These are phyloP conservation scores for Spialia ferax DNA, from an alignment of 2,888 invertebrate species.

Conservation along the genomic window DNA sequence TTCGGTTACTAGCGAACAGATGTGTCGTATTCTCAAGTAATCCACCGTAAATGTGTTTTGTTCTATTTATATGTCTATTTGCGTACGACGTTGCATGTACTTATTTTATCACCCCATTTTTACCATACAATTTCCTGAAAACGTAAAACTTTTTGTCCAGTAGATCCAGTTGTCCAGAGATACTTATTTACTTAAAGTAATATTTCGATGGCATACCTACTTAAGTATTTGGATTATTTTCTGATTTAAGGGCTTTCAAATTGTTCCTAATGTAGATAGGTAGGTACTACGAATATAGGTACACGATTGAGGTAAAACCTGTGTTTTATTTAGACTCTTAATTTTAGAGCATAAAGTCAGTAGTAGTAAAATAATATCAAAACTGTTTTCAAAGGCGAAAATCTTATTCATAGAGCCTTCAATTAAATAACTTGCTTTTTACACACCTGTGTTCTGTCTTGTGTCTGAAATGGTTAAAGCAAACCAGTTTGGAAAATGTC, in stretches of 20 bases:
- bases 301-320: too few species aligned
- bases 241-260: too few species aligned
- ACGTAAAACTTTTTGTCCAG: too few species aligned
- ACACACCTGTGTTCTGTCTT: conserved; percentile 55
- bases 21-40: conserved; percentile 66
- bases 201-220: too few species aligned
- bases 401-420: conserved; percentile 49
- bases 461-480: conserved; percentile 53
- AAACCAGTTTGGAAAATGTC: conserved; percentile 69
- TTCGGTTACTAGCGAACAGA: conserved; percentile 72
- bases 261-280: too few species aligned
- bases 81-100: neutral
- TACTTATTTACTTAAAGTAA: too few species aligned
- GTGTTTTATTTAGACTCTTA: too few species aligned
- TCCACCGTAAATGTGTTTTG: conserved; percentile 45
- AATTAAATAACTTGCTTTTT: conserved; percentile 42
- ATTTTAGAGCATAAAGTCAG: neutral
- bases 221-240: too few species aligned
- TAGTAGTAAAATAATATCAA: neutral
- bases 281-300: too few species aligned
- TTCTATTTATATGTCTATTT: conserved; percentile 24
- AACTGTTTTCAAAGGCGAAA: conserved; percentile 21
- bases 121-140: neutral
- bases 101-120: neutral
- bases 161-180: too few species aligned